Conservation (phyloP, 2,888 invertebrate genomes). For the Danaus chrysippus region DNA sequence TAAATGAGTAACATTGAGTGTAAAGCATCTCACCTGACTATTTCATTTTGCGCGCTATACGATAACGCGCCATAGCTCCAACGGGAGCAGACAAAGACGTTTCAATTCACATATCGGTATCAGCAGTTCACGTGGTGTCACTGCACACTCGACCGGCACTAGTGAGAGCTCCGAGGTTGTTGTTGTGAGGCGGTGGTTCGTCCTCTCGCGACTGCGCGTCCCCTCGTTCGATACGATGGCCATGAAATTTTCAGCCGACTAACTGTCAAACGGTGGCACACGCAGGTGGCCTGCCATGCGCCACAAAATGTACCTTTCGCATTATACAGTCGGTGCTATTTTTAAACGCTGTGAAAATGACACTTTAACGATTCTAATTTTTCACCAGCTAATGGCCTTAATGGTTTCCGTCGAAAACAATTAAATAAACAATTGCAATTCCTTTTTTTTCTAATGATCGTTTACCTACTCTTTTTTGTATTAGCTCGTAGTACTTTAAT, state of each 20-base stretch:
- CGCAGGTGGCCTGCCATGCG: slow-evolving; percentile 53
- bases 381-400: not conserved
- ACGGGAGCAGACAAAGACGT: slow-evolving; percentile 48
- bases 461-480: too few relatives aligned
- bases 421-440: too few relatives aligned
- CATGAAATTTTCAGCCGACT: slow-evolving; percentile 75
- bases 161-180: slow-evolving; percentile 49
- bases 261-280: slow-evolving; percentile 73
- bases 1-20: slow-evolving; percentile 11
- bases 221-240: slow-evolving; percentile 73
- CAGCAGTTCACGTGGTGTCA: slow-evolving; percentile 49
- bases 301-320: slow-evolving; percentile 20
- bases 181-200: slow-evolving; percentile 49
- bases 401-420: too few relatives aligned
- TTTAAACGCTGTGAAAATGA: not conserved
- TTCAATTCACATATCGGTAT: slow-evolving; percentile 56
- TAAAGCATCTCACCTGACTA: slow-evolving; percentile 63
- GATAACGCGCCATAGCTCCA: slow-evolving; percentile 56
- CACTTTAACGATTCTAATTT: not conserved
- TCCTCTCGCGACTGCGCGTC: slow-evolving; percentile 67
- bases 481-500: too few relatives aligned
- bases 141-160: slow-evolving; percentile 51
- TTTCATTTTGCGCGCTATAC: slow-evolving; percentile 66
- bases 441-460: too few relatives aligned
- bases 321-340: not conserved